Percentiles rank a stretch among this genome's conserved stretches.
phyloP scores from a whole-genome alignment of 2,888 invertebrate genomes.

The Rhagium mordax region DNA sequence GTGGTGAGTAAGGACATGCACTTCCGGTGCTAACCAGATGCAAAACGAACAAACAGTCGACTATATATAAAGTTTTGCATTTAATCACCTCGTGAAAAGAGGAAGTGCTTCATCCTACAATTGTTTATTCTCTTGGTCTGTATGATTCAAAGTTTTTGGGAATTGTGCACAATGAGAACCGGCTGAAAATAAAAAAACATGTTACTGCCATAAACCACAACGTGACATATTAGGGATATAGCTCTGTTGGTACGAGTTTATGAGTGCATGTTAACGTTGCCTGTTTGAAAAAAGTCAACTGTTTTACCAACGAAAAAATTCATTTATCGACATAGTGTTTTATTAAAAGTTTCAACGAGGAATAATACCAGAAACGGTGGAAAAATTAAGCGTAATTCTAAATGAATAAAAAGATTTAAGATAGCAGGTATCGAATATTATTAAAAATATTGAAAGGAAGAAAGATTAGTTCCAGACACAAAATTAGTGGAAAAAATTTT shows the following conservation, averaged over 20 bases:
- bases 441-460: too few relatives aligned
- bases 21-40: conserved; percentile 21
- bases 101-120: conserved; percentile 3
- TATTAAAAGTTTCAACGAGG: too few relatives aligned
- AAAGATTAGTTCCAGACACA: too few relatives aligned
- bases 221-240: too few relatives aligned
- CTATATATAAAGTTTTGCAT: conserved; percentile 22
- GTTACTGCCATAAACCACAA: background rate
- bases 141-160: conserved; percentile 7
- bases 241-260: background rate
- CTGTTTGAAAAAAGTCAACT: background rate
- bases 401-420: too few relatives aligned
- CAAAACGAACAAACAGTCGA: conserved; percentile 15
- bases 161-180: background rate
- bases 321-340: background rate
- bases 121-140: background rate
- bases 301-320: background rate
- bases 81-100: conserved; percentile 19
- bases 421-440: too few relatives aligned
- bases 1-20: conserved; percentile 1
- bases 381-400: too few relatives aligned
- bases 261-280: background rate
- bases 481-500: too few relatives aligned
- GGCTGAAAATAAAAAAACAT: background rate
- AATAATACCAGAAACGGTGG: too few relatives aligned